These are phyloP conservation scores for Dolichomitus sp. DNA, from an alignment of 2,888 invertebrate genomes.

Conservation along the genomic window DNA sequence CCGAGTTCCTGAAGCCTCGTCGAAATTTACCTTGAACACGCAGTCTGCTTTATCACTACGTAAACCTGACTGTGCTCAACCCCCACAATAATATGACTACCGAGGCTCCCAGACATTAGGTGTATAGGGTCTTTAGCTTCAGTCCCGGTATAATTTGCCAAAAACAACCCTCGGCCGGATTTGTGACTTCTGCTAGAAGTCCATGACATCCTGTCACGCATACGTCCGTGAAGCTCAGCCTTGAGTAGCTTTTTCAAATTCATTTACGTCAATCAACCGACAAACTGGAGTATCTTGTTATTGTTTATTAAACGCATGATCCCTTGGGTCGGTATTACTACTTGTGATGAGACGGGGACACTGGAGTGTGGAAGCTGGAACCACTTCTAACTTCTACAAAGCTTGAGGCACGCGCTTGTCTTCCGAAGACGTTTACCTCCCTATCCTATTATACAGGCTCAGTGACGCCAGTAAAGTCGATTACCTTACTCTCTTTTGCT, in stretches of 20 bases:
- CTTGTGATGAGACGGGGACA: slow-evolving; percentile 37
- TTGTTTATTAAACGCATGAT: slow-evolving; percentile 62
- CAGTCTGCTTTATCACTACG: slow-evolving; percentile 33
- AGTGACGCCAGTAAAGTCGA: slow-evolving; percentile 63
- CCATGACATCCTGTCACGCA: slow-evolving; percentile 61
- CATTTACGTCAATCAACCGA: slow-evolving; percentile 60
- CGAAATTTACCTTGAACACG: slow-evolving; percentile 59
- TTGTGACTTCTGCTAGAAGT: slow-evolving; percentile 29
- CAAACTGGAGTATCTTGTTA: slow-evolving; percentile 44
- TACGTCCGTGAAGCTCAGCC: slow-evolving; percentile 30
- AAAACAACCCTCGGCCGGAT: slow-evolving; percentile 54
- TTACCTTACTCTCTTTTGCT: slow-evolving; percentile 51
- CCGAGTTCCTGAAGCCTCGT: slow-evolving; percentile 49
- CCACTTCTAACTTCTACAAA: slow-evolving; percentile 62
- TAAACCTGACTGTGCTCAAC: neutral
- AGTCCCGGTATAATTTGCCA: slow-evolving; percentile 49
- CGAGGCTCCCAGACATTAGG: slow-evolving; percentile 40
- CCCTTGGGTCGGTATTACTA: slow-evolving; percentile 22
- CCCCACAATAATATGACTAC: slow-evolving; percentile 20
- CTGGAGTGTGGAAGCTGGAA: slow-evolving; percentile 38
- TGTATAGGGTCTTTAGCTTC: neutral
- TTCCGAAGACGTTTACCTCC: slow-evolving; percentile 59
- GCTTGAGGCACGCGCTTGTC: slow-evolving; percentile 47
- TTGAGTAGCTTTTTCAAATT: slow-evolving; percentile 57
- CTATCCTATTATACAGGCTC: slow-evolving; percentile 61